Conservation (phyloP, 2,888 invertebrate species). For the Nebria salina region DNA sequence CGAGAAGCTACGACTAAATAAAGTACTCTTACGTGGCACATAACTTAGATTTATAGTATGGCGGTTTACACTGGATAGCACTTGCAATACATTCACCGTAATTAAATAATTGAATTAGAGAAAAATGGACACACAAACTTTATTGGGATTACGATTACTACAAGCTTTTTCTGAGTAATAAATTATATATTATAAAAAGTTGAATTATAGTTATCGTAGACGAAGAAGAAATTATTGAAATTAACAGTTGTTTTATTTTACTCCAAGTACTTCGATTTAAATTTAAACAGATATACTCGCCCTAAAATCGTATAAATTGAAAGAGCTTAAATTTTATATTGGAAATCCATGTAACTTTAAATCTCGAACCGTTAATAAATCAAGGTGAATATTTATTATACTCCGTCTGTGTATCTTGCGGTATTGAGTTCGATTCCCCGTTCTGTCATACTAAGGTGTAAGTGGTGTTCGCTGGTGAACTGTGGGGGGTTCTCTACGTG, state of each 20-base stretch:
- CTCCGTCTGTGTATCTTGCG: not conserved
- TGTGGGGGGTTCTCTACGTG: not conserved
- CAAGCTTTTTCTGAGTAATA: not conserved
- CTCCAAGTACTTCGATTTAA: not conserved
- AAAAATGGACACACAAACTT: not conserved
- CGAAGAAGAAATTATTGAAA: no score
- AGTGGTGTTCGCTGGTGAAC: not conserved
- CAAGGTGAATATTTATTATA: slow-evolving; percentile 14
- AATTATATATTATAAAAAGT: not conserved
- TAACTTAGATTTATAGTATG: slow-evolving; percentile 4
- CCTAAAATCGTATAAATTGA: not conserved
- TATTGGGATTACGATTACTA: not conserved
- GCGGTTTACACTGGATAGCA: not conserved
- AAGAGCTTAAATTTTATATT: not conserved
- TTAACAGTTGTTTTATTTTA: no score
- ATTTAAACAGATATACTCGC: not conserved
- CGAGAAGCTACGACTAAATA: slow-evolving; percentile 33
- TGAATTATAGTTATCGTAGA: no score
- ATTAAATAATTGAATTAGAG: not conserved
- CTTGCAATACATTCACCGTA: not conserved
- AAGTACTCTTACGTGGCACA: slow-evolving; percentile 29
- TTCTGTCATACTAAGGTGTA: not conserved
- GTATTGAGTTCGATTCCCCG: slow-evolving; percentile 1
- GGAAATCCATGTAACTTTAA: not conserved
- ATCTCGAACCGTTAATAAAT: not conserved